Evolutionary conservation across 2,113 vertebrate genomes (phyloP), one percentile per base, ranked within the genome.

Genomic region (Cnemophilus loriae): DNA sequence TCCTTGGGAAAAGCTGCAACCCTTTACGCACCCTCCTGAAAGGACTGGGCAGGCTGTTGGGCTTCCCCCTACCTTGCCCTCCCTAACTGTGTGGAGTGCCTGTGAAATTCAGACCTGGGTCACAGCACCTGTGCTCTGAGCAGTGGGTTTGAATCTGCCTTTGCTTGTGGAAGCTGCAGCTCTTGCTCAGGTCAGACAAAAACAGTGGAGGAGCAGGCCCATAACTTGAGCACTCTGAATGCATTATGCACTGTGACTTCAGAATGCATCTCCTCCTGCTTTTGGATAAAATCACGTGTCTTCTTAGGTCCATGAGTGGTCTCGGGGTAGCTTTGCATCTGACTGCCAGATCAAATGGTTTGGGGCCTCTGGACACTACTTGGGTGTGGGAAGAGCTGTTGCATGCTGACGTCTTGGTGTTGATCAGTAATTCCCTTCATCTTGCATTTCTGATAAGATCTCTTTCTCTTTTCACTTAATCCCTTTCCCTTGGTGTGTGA

Each of bases 171-270:
- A 60, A 88, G 70, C 19, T 69, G 61, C 37, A 59, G 39, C 9
- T 71, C 61, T 71, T 53, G n/a, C 69, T 41, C 28, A 20, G 42
- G 26, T 55, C 18, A 46, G 47, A 28, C 17, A 42, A 35, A 73
- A 63, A 0, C 27, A 46, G 22, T 7, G 9, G 26, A 42, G 68
- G 42, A 63, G 24, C 28, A 84, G 69, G 20, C 8, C 23, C 3
- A 0, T 19, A 67, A 50, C 47, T 8, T 28, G 42, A 49, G 26
- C 8, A 22, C 44, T 49, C 47, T n/a, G 50, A 33, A 35, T 26
- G 6, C 3, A 3, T 39, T 20, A 3, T 4, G 7, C 32, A 0
- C 35, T 46, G 15, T 27, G 26, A 9, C 22, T 57, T 68, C 17
- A 73, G 52, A 65, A 17, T n/a, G 13, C 14, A 26, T 17, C 22